A percentile compares a stretch with the other conserved stretches of the same genome.
These are phyloP conservation scores for Microplitis deprimator DNA, from an alignment of 2,888 invertebrate species.

Conservation along the genomic window DNA sequence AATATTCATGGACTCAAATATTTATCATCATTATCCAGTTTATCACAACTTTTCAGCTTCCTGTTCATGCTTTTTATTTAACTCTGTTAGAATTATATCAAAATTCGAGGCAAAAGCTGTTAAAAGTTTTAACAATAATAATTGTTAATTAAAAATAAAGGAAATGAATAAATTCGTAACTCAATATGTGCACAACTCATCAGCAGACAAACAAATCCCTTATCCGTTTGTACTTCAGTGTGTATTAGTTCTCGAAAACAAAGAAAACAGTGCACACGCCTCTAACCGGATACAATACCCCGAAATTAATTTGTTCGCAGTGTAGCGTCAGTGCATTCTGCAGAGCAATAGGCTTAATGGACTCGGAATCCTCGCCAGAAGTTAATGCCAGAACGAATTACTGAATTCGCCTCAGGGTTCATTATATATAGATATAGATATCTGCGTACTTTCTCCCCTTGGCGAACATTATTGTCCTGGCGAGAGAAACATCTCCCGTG, in stretches of 20 bases:
- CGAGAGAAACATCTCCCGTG: slow-evolving; percentile 42
- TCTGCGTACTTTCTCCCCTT: slow-evolving; percentile 39
- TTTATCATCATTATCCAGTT: background rate
- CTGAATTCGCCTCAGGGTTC: slow-evolving; percentile 39
- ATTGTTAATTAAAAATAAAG: background rate
- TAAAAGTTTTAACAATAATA: background rate
- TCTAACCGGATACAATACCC: background rate
- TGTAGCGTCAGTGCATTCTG: background rate
- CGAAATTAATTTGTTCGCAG: slow-evolving; percentile 20
- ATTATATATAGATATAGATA: slow-evolving; percentile 44
- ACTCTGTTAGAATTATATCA: too few relatives aligned
- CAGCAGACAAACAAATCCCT: background rate
- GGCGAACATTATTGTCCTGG: slow-evolving; percentile 53
- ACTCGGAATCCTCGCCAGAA: slow-evolving; percentile 52
- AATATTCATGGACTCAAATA: background rate
- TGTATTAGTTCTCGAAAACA: background rate
- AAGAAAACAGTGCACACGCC: slow-evolving; percentile 1
- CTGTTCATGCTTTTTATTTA: background rate
- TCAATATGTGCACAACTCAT: background rate
- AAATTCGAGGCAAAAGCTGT: too few relatives aligned
- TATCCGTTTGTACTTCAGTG: background rate
- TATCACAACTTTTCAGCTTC: background rate
- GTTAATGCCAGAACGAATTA: slow-evolving; percentile 56
- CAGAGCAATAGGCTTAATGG: slow-evolving; percentile 50
- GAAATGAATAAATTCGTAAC: background rate